Conservation (phyloP, 2,797 vertebrate genomes). For the Nasua narica region DNA sequence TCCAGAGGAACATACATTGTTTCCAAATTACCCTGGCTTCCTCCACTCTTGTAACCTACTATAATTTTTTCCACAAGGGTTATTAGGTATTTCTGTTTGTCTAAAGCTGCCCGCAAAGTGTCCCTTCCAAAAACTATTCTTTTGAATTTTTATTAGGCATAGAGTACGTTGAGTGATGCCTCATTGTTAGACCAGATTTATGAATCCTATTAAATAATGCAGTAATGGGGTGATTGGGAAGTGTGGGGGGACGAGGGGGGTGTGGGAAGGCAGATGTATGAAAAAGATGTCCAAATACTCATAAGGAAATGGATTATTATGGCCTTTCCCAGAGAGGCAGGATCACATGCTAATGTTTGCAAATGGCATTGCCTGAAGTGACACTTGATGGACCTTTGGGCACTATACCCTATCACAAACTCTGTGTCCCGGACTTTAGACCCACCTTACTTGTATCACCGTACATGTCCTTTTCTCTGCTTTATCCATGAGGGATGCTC, state of each 20-base stretch:
- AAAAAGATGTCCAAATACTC: not conserved
- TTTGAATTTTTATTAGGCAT: conserved; percentile 8
- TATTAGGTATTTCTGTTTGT: conserved; percentile 65
- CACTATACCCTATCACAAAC: not conserved
- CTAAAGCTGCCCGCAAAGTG: conserved; percentile 21
- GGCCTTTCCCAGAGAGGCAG: not conserved
- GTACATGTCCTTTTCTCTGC: not conserved
- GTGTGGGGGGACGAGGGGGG: rapidly evolving
- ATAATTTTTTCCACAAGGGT: conserved; percentile 56
- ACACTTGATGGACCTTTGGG: not conserved
- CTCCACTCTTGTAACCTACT: conserved; percentile 40
- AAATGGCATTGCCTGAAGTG: not conserved
- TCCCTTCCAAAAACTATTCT: conserved; percentile 28
- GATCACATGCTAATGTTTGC: not conserved
- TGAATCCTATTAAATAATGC: conserved; percentile 34
- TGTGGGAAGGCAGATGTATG: not conserved
- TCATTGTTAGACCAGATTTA: conserved; percentile 16
- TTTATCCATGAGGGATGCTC: not conserved
- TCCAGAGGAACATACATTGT: conserved; percentile 52
- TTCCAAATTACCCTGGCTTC: conserved; percentile 59
- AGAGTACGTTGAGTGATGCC: conserved; percentile 17
- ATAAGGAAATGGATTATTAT: not conserved
- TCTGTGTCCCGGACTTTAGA: not conserved
- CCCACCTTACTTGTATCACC: not conserved
- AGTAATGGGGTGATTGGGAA: not conserved